These are phyloP conservation scores for Lophochroa leadbeateri DNA, from an alignment of 2,113 vertebrate genomes.

Conservation along the genomic window DNA sequence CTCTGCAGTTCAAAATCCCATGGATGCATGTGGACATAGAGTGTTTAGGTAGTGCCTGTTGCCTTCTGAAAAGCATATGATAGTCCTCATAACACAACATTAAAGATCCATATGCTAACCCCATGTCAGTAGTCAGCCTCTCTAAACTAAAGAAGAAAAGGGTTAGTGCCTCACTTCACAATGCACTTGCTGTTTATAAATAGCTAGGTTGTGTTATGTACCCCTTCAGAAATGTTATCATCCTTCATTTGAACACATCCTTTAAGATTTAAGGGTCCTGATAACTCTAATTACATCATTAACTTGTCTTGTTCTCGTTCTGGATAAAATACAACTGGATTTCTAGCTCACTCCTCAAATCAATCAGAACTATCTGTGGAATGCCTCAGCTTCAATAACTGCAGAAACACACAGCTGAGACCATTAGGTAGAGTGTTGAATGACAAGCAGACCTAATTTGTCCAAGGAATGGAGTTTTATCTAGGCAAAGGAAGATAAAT, in stretches of 20 bases:
- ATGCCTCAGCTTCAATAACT: conserved; percentile 15
- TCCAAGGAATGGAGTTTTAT: conserved; percentile 66
- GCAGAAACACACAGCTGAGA: conserved; percentile 37
- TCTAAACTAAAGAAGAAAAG: background rate
- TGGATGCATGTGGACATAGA: background rate
- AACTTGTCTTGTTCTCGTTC: conserved; percentile 53
- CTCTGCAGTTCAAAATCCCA: background rate
- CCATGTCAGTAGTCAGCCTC: background rate
- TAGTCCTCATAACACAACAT: background rate
- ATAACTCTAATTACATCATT: conserved; percentile 70
- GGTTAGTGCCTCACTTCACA: background rate
- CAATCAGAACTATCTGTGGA: conserved; percentile 47
- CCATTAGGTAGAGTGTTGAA: conserved; percentile 63
- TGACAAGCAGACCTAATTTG: conserved; percentile 64
- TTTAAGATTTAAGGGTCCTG: conserved; percentile 53
- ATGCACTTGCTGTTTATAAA: background rate
- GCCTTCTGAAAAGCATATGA: background rate
- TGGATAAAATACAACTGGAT: conserved; percentile 40
- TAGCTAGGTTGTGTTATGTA: background rate
- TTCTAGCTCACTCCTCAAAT: conserved; percentile 53
- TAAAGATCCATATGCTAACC: background rate
- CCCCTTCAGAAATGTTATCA: conserved; percentile 59
- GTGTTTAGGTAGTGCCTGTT: background rate
- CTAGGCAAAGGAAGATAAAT: conserved; percentile 55
- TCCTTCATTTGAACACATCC: conserved; percentile 54